Percentiles rank a stretch among this genome's conserved stretches.
phyloP scores from a whole-genome alignment of 1,140 invertebrate genomes.

The Pseudomyrmex gracilis region DNA sequence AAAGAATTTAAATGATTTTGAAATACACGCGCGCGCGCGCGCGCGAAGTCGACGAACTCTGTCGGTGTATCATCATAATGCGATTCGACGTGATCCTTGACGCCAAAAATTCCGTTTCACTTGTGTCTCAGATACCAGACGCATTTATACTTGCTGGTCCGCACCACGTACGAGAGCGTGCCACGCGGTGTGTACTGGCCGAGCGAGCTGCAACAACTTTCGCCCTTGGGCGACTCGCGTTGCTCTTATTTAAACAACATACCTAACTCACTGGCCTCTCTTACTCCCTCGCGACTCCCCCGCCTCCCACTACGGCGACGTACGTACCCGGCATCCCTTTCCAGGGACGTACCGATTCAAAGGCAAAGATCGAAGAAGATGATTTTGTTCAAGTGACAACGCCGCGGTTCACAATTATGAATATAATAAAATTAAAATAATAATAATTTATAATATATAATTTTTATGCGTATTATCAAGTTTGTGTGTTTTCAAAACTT shows the following conservation, averaged over 20 bases:
- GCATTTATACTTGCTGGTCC: slow-evolving; percentile 71
- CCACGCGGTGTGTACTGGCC: slow-evolving; percentile 66
- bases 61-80: slow-evolving; percentile 8
- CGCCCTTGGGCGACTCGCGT: slow-evolving; percentile 82
- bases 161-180: slow-evolving; percentile 68
- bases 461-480: too few relatives aligned
- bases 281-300: slow-evolving; percentile 79
- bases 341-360: slow-evolving; percentile 72
- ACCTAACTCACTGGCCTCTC: slow-evolving; percentile 81
- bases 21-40: too few relatives aligned
- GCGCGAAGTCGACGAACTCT: neutral
- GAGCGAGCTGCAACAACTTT: slow-evolving; percentile 80
- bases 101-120: slow-evolving; percentile 73
- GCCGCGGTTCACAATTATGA: neutral
- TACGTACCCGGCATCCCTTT: slow-evolving; percentile 75
- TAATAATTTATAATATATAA: too few relatives aligned
- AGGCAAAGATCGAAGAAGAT: slow-evolving; percentile 7
- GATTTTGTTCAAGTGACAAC: slow-evolving; percentile 4
- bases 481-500: too few relatives aligned
- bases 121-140: slow-evolving; percentile 76
- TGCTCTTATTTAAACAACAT: slow-evolving; percentile 85
- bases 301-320: slow-evolving; percentile 77
- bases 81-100: slow-evolving; percentile 38
- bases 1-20: too few relatives aligned
- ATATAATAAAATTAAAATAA: too few relatives aligned